Evolutionary conservation across 2,888 invertebrate genomes (phyloP).

Genomic region (Ennomos fuscantarius): DNA sequence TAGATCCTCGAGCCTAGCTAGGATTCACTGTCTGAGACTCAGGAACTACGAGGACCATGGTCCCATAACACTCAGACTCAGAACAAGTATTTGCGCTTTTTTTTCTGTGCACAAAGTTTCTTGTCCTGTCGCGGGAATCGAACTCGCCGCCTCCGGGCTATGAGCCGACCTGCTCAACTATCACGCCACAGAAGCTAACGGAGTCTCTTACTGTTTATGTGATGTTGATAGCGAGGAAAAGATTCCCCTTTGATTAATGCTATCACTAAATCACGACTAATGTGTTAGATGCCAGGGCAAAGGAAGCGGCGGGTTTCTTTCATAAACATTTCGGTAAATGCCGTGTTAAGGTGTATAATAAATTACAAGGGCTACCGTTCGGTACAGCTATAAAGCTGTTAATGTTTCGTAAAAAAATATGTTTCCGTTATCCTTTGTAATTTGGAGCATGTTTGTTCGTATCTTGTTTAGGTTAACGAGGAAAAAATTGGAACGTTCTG

Average conservation of each 20-base stretch:
- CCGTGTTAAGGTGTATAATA: conserved; percentile 42
- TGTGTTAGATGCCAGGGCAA: conserved; percentile 49
- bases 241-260: conserved; percentile 63
- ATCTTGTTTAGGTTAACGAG: conserved; percentile 2
- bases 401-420: conserved; percentile 39
- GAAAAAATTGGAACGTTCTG: too few species aligned
- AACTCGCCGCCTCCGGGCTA: too few species aligned
- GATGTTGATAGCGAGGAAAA: conserved; percentile 26
- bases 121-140: too few species aligned
- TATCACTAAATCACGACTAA: conserved; percentile 66
- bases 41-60: too few species aligned
- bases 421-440: conserved; percentile 33
- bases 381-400: conserved; percentile 31
- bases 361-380: conserved; percentile 36
- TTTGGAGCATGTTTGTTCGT: conserved; percentile 13
- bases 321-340: conserved; percentile 48
- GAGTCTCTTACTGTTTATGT: conserved; percentile 11
- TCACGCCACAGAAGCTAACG: too few species aligned
- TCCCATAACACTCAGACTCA: too few species aligned
- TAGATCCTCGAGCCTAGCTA: too few species aligned
- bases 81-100: too few species aligned
- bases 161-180: too few species aligned
- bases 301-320: conserved; percentile 49
- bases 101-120: too few species aligned
- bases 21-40: too few species aligned